A percentile compares a stretch with the other conserved stretches of the same genome.
Evolutionary conservation across 2,888 invertebrate species (phyloP).

Genomic region (Girardia tigrina): DNA sequence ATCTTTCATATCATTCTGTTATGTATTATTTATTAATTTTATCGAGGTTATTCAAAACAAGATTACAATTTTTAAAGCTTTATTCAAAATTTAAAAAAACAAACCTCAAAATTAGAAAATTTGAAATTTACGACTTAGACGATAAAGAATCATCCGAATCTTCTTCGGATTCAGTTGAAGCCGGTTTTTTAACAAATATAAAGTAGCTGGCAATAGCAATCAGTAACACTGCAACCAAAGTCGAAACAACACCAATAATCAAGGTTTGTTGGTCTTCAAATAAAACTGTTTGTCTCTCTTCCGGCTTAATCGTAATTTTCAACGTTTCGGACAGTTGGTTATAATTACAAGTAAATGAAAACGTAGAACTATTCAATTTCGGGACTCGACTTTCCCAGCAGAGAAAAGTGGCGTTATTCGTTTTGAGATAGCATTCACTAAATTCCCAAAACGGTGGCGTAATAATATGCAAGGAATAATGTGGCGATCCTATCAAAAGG

Average conservation of each 20-base stretch:
- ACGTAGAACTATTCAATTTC: not conserved
- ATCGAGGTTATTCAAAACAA: too few relatives aligned
- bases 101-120: too few relatives aligned
- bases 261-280: conserved; percentile 14
- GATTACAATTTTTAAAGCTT: too few relatives aligned
- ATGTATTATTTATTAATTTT: too few relatives aligned
- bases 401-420: not conserved
- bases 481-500: not conserved
- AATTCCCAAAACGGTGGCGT: not conserved
- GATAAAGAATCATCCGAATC: not conserved
- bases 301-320: not conserved
- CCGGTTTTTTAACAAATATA: not conserved
- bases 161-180: not conserved
- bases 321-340: not conserved
- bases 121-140: not conserved
- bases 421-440: not conserved
- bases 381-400: not conserved
- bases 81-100: too few relatives aligned
- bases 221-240: not conserved
- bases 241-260: not conserved
- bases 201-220: conserved; percentile 12
- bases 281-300: not conserved
- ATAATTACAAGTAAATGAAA: not conserved
- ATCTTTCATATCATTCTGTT: too few relatives aligned
- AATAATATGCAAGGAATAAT: not conserved